Conservation (phyloP, 2,888 invertebrate species). For the Lepidonotus clava region DNA sequence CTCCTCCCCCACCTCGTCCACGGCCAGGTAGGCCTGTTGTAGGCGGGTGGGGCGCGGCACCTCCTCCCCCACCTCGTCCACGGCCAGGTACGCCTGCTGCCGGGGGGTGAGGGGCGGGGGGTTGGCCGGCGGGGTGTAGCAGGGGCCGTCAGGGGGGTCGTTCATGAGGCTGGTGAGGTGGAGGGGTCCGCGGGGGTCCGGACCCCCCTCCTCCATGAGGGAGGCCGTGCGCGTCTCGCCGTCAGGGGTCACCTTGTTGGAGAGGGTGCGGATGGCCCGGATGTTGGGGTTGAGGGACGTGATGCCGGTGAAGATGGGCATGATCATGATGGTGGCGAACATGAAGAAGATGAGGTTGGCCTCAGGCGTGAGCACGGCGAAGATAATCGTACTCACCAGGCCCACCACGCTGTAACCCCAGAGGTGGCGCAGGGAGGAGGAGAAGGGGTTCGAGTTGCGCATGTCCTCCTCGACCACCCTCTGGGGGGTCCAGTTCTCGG, state of each 20-base stretch:
- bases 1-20: too few relatives aligned
- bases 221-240: neutral
- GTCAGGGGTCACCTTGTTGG: neutral
- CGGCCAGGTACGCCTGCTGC: too few relatives aligned
- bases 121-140: neutral
- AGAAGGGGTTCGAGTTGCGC: constrained; percentile 70
- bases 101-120: too few relatives aligned
- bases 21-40: too few relatives aligned
- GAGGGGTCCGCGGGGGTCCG: too few relatives aligned
- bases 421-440: constrained; percentile 72
- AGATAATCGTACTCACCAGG: constrained; percentile 65
- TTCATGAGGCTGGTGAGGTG: neutral
- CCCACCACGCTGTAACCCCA: constrained; percentile 74
- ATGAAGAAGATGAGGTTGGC: constrained; percentile 59
- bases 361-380: constrained; percentile 59
- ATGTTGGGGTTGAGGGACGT: constrained; percentile 66
- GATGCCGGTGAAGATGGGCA: constrained; percentile 73
- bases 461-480: constrained; percentile 74
- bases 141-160: neutral
- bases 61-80: too few relatives aligned
- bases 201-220: constrained; percentile 10
- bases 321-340: constrained; percentile 68
- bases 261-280: neutral
- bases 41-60: too few relatives aligned
- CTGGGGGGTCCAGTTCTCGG: constrained; percentile 73